Base-by-base conservation (phyloP, 2,113 vertebrate genomes). In the Chloropsis hardwickii region DNA sequence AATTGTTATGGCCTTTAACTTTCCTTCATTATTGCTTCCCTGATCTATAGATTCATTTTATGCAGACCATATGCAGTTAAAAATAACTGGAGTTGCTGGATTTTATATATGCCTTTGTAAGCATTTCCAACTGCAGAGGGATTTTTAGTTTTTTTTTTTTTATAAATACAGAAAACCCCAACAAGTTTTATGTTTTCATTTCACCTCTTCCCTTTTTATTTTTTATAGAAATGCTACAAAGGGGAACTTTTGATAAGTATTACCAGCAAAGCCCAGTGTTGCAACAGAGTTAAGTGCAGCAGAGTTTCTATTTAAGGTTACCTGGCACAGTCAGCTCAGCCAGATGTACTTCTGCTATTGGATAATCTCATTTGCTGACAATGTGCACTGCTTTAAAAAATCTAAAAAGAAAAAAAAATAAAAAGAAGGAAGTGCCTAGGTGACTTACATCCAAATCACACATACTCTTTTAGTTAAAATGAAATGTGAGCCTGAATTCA, bases 151-250 rank as follows among this genome's bases (percentile, higher is more conserved):
- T n/a, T 97, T 69, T 81, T 50, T 56, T 60, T 44, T 97, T 19
- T 86, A 89, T 98, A 98, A 97, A 97, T 66, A 72, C 90, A 85
- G 62, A 80, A 94, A 86, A 73, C 53, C 51, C 37, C 67, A 62
- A 81, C 66, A 90, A 96, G 86, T 81, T 97, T 96, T 96, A 96
- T 94, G 95, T 94, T 97, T 98, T 98, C 92, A 96, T 97, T 98
- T 98, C 96, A 98, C 97, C 94, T 98, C 98, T 98, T 98, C 98
- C 97, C 89, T 96, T 98, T 98, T 98, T 98, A 97, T 96, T 98
- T 97, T 97, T 96, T 97, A 98, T 98, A 97, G 97, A 97, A 98
- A 97, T 97, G 90, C 86, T 97, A 94, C 97, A 97, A 98, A 98
- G 97, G 96, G 97, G 97, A 98, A 98, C 97, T 98, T 97, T 96